Evolutionary conservation across 2,113 vertebrate species (phyloP).

Genomic region (Columbina picui): DNA sequence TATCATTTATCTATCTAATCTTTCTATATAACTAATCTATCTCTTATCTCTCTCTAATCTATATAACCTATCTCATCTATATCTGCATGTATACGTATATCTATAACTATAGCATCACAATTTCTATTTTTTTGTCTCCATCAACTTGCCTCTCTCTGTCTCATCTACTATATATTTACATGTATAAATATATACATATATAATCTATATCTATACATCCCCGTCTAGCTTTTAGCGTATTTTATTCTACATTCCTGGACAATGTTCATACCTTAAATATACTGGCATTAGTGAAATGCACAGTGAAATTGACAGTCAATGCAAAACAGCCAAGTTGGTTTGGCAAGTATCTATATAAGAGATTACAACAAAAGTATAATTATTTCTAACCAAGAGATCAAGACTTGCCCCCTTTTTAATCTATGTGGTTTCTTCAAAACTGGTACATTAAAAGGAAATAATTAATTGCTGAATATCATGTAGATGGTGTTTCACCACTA

Average conservation of each 20-base stretch:
- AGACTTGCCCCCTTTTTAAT: not conserved
- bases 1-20: too few relatives aligned
- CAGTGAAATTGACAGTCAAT: not conserved
- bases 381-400: not conserved
- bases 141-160: too few relatives aligned
- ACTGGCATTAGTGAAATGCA: not conserved
- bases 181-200: too few relatives aligned
- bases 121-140: not conserved
- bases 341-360: not conserved
- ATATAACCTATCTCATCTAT: not conserved
- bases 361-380: not conserved
- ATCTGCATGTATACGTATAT: too few relatives aligned
- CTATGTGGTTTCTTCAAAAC: not conserved
- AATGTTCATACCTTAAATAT: not conserved
- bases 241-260: not conserved
- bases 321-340: not conserved
- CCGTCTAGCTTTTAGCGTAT: not conserved
- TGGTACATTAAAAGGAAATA: not conserved
- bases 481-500: not conserved
- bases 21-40: not conserved
- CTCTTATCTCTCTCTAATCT: not conserved
- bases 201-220: not conserved
- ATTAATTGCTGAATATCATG: not conserved
- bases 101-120: not conserved
- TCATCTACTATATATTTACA: not conserved